A percentile compares a stretch with the other conserved stretches of the same genome.
These are phyloP conservation scores for Pinctada fucata DNA, from an alignment of 2,888 invertebrate genomes.

Conservation along the genomic window DNA sequence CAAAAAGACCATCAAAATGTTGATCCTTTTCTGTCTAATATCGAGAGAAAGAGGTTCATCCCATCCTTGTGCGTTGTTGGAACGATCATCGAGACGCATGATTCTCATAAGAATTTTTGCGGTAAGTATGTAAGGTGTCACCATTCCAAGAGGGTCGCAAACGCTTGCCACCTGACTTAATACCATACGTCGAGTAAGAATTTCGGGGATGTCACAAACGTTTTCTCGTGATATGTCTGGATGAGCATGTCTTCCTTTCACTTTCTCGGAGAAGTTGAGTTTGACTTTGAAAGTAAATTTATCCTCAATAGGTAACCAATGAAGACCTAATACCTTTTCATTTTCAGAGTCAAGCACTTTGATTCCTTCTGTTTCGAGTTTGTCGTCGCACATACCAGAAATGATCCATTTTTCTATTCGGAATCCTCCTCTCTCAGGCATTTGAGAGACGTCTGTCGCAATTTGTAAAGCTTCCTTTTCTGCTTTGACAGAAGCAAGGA, in stretches of 20 bases:
- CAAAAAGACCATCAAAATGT: slow-evolving; percentile 4
- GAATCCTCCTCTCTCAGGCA: slow-evolving; percentile 20
- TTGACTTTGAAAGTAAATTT: slow-evolving; percentile 4
- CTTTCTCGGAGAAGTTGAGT: background rate
- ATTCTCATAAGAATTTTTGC: slow-evolving; percentile 18
- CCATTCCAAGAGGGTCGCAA: slow-evolving; percentile 8
- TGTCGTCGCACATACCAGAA: slow-evolving; percentile 10
- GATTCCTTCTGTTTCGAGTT: slow-evolving; percentile 1
- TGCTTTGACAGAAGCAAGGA: slow-evolving; percentile 13
- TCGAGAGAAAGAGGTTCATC: background rate
- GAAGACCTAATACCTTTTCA: slow-evolving; percentile 18
- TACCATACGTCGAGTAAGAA: background rate
- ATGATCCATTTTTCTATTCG: slow-evolving; percentile 22
- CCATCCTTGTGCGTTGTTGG: background rate
- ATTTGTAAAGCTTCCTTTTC: slow-evolving; percentile 1
- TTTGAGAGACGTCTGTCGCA: background rate
- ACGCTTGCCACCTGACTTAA: slow-evolving; percentile 14
- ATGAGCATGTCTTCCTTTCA: too few relatives aligned
- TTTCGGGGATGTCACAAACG: background rate
- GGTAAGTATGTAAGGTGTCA: slow-evolving; percentile 1
- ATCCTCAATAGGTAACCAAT: background rate
- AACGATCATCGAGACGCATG: background rate
- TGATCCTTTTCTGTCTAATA: slow-evolving; percentile 10
- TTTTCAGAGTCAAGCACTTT: background rate
- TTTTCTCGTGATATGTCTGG: too few relatives aligned